Evolutionary conservation across 2,888 invertebrate species (phyloP), one percentile per base, ranked within the genome.

Genomic region (Drosophila affinis): DNA sequence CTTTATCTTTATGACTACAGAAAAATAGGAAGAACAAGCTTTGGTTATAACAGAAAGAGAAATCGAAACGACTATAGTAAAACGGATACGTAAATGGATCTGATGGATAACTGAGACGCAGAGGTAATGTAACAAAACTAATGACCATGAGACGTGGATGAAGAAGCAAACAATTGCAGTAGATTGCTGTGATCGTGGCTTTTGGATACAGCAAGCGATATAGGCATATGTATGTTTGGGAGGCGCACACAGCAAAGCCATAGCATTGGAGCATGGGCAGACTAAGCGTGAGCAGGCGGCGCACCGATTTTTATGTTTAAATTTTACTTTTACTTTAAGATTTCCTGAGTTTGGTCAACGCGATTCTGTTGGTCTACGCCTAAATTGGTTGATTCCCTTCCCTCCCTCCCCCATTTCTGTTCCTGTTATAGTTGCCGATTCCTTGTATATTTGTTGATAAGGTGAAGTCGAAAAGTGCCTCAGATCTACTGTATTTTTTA

Each of bases 1-100:
- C 24, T 55, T 68, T 62, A 57, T 51, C 32, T 51, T n/a, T 72
- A 76, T 45, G 62, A 69, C 74, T 83, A 80, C 70, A 63, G 52
- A 75, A 73, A 74, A 76, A 77, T 76, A 77, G 74, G 74, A 87
- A 82, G 73, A 82, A 78, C 79, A 86, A 86, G 85, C 85, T 86
- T 86, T 86, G 85, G 85, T 87, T 87, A 81, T 62, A 75, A 80
- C 70, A 67, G 75, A 77, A 72, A 60, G 64, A 72, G 52, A 59
- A 70, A 72, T 39, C 61, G 53, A 52, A 61, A 44, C 6, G 27
- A 61, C 18, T 49, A 44, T 39, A 24, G 32, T n/a, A 47, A 59
- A 63, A 47, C 9, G 52, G 51, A 29, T 64, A 64, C 55, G 56
- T 57, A 59, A 52, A 49, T 27, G n/a, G 10, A 32, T 55, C 49